Base-by-base conservation (phyloP, 2,797 vertebrate species). In the Epinephelus coioides region DNA sequence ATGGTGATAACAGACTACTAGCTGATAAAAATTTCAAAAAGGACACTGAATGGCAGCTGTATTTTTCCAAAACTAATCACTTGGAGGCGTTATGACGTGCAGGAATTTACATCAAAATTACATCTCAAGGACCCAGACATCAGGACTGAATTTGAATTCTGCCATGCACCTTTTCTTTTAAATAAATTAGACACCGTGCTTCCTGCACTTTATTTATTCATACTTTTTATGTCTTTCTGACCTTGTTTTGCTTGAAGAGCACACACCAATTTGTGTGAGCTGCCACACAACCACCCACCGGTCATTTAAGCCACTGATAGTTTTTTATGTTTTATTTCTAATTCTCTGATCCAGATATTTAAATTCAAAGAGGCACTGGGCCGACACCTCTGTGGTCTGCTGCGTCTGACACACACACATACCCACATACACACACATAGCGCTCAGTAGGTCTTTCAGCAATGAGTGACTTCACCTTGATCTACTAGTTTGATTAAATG, bases 401-500 rank as follows among this genome's bases (percentile, higher is more conserved):
- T 34, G 34, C 34, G 6, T 34, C 34, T 74, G 49, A 47, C 70
- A 43, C 55, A 12, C 34, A 18, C 46, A 18, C 38, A 44, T 47
- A n/a, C 55, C 38, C 54, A n/a, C 34, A 13, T 25, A 21, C 65
- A 34, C 53, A 11, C 38, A 21, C 21, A 21, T 65, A 15, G 19
- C 76, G 56, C 59, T 76, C 38, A 23, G 61, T 25, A 27, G 34
- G 74, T 60, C 67, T 75, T 59, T 74, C 62, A 47, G 17, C 47
- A 69, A 64, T 69, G 65, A 78, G 23, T 62, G 71, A 76, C 82
- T 89, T 90, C 61, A 82, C 86, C 90, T 89, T 90, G 90, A 89
- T 90, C 78, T 69, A 57, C 27, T 73, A 43, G 59, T 84, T 83
- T 90, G 86, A 91, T 89, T 84, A 86, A 88, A 85, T 79, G 67